These are phyloP conservation scores for Lottia gigantea DNA, from an alignment of 2,888 invertebrate species.

Conservation along the genomic window DNA sequence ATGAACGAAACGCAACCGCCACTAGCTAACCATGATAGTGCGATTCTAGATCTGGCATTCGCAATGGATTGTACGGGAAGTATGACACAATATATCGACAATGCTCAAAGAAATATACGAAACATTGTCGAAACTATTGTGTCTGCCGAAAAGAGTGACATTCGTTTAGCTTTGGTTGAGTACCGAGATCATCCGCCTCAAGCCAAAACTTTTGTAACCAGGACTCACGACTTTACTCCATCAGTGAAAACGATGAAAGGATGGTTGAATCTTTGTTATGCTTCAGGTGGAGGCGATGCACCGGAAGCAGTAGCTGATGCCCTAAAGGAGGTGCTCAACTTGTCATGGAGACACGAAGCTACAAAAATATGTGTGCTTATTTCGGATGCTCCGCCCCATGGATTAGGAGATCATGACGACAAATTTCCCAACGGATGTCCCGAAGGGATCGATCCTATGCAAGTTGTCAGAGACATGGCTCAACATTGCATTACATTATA, in stretches of 20 bases:
- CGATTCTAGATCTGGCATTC: constrained; percentile 58
- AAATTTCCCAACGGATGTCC: constrained; percentile 61
- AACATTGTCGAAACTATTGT: constrained; percentile 58
- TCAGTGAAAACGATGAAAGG: constrained; percentile 55
- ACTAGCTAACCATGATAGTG: constrained; percentile 47
- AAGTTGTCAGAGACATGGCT: constrained; percentile 47
- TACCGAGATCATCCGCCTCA: constrained; percentile 63
- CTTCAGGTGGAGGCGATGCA: constrained; percentile 58
- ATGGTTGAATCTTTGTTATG: constrained; percentile 50
- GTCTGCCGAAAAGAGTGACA: constrained; percentile 54
- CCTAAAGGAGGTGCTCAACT: constrained; percentile 54
- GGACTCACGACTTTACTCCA: constrained; percentile 57
- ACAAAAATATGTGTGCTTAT: constrained; percentile 61
- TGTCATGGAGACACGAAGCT: constrained; percentile 56
- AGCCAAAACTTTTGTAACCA: constrained; percentile 54
- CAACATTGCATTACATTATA: constrained; percentile 60
- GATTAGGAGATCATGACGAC: constrained; percentile 43
- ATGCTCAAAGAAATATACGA: constrained; percentile 51
- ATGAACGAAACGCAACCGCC: constrained; percentile 29
- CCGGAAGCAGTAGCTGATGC: constrained; percentile 64
- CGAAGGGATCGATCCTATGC: constrained; percentile 56
- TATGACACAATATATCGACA: constrained; percentile 56
- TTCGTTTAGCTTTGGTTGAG: constrained; percentile 59
- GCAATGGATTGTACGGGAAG: constrained; percentile 64
- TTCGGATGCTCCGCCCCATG: constrained; percentile 63